These are phyloP conservation scores for Neuroterus valhalla DNA, from an alignment of 1,140 invertebrate genomes.

Conservation along the genomic window DNA sequence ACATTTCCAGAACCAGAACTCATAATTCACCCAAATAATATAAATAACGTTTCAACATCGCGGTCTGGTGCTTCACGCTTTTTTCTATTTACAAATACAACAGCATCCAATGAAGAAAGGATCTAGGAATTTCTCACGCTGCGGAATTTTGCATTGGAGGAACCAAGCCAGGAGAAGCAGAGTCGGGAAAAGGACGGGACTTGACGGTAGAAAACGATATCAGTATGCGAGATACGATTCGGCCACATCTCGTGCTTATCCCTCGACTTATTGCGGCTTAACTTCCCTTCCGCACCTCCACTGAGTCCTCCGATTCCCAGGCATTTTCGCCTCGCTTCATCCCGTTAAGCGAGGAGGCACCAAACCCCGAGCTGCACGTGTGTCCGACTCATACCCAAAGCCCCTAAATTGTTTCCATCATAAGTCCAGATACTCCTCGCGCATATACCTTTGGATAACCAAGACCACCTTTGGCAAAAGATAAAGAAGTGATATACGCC, in stretches of 20 bases:
- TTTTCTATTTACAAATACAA: constrained; percentile 42
- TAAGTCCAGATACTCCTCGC: constrained; percentile 74
- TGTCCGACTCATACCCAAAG: constrained; percentile 64
- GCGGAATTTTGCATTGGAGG: constrained; percentile 14
- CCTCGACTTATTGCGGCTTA: constrained; percentile 76
- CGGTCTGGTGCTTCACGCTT: not conserved
- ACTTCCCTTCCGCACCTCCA: constrained; percentile 56
- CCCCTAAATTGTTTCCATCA: constrained; percentile 75
- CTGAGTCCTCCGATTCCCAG: constrained; percentile 38
- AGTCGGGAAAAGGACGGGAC: constrained; percentile 37
- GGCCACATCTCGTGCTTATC: constrained; percentile 74
- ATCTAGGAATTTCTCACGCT: constrained; percentile 48
- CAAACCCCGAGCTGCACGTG: constrained; percentile 46
- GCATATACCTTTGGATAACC: constrained; percentile 72
- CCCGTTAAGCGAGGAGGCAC: constrained; percentile 43
- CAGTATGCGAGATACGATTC: constrained; percentile 75
- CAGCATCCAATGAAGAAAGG: constrained; percentile 19
- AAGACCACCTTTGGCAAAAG: constrained; percentile 52
- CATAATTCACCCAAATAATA: not conserved
- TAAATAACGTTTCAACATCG: not conserved
- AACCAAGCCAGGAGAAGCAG: constrained; percentile 44
- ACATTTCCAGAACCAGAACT: not conserved
- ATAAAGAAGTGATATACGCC: constrained; percentile 58
- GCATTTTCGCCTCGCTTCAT: constrained; percentile 52
- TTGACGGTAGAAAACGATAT: constrained; percentile 64